Evolutionary conservation across 2,113 vertebrate genomes (phyloP), one percentile per base, ranked within the genome.

Genomic region (Haemorhous mexicanus): DNA sequence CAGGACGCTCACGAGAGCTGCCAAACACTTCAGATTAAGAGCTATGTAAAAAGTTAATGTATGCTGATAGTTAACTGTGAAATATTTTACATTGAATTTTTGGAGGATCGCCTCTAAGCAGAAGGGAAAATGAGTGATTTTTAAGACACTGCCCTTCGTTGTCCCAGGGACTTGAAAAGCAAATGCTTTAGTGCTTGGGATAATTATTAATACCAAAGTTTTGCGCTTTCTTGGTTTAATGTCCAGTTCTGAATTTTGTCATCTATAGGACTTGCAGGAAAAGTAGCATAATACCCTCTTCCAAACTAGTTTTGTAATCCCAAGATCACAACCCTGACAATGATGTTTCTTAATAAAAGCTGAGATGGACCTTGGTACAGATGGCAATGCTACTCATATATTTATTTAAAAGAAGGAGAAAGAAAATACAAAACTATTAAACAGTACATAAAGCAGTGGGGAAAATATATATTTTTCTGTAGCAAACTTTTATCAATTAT

Each of bases 101-200:
- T 73, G 28, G 21, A 9, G 62, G 9, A 15, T 33, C 3, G 0
- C 6, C 67, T 66, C 11, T 43, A 20, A 85, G 26, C 8, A 35
- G 39, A 63, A 23, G 20, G 7, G 22, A 3, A 5, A 26, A 43
- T 2, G 3, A 13, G 11, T 62, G 67, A 20, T 49, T 89, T 58
- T 50, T 64, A 22, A 3, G 10, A 3, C 12, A 18, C 30, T 44
- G 2, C 7, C 2, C 4, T 2, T 80, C 1, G 0, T 47, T 33
- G 10, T 67, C n/a, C 30, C 32, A n/a, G 28, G 13, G 33, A 32
- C 22, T 16, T 27, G 47, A 55, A 46, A 59, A 85, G 18, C 30
- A 79, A 87, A 49, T 9, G 11, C 12, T 35, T 26, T 49, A 33
- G 13, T 66, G 11, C 14, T 52, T 44, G 27, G 10, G 21, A 39